These are phyloP conservation scores for Leptestheria dahalacensis DNA, from an alignment of 1,140 invertebrate species.

Conservation along the genomic window DNA sequence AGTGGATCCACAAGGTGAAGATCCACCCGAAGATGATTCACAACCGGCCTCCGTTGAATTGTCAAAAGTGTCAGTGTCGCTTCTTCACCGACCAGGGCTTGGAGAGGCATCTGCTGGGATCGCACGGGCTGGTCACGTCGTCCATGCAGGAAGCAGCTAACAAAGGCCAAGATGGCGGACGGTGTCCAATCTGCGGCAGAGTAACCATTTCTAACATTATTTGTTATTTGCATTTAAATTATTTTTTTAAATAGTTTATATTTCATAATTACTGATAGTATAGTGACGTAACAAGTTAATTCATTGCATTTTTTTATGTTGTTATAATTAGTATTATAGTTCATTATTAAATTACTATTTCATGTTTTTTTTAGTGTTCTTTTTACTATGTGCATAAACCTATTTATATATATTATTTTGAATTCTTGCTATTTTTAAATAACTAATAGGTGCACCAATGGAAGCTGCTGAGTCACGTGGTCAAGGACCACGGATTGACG, in stretches of 20 bases:
- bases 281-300: neutral
- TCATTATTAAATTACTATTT: too few species aligned
- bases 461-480: constrained; percentile 80
- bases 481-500: constrained; percentile 74
- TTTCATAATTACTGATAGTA: constrained; percentile 22
- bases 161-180: constrained; percentile 80
- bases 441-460: constrained; percentile 64
- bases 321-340: too few species aligned
- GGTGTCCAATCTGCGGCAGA: constrained; percentile 82
- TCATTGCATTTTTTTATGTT: too few species aligned
- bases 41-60: constrained; percentile 82
- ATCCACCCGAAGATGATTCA: constrained; percentile 94
- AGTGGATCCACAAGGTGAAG: constrained; percentile 91
- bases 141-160: constrained; percentile 92
- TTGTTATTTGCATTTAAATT: too few species aligned
- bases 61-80: constrained; percentile 85
- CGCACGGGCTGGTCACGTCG: constrained; percentile 82
- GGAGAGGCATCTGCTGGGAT: constrained; percentile 80
- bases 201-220: too few species aligned
- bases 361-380: too few species aligned
- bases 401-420: neutral
- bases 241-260: too few species aligned
- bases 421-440: constrained; percentile 3
- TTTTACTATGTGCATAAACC: neutral
- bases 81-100: constrained; percentile 74